Base-by-base conservation (phyloP, 2,888 invertebrate species). In the Euzophera pinguis region DNA sequence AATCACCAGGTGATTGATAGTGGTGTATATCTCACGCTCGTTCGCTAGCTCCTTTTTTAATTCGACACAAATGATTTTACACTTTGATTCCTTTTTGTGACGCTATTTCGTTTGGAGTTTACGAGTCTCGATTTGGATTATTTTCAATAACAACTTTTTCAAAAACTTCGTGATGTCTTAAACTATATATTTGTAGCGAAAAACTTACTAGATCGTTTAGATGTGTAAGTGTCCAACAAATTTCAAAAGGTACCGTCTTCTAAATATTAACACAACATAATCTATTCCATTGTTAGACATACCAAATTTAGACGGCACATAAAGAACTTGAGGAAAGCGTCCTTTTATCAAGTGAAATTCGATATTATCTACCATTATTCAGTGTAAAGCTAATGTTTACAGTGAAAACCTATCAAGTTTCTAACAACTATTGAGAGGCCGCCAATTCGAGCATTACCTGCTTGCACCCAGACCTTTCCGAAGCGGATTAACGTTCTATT, bases 1-100 rank as follows among this genome's bases (percentile, higher is more conserved):
- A 89, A 90, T 90, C 89, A 89, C 78, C 65, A 64, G 65, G 78
- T 90, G 89, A 90, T 90, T 89, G 89, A 90, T 89, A 82, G 87
- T 84, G 72, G 74, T 69, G 70, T 79, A 84, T 81, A 85, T 86
- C 87, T 88, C 87, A 84, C 87, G 86, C 78, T 81, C 74, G 79
- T 76, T 71, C 65, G 74, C 83, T 83, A 84, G 85, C 85, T 88
- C 79, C 84, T 88, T 88, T 88, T 88, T 88, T 85, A 82, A 86
- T 86, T 83, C 84, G 68, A 78, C 84, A 86, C 88, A 87, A 85
- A 87, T 87, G 84, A 87, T 84, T 87, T 87, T 87, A 87, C 85
- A 84, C 84, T 86, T 81, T 81, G 76, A 74, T 80, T 82, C 81
- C 75, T 81, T 84, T 86, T 81, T 81, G 78, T 81, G 70, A 73